These are phyloP conservation scores for Echiichthys vipera DNA, from an alignment of 2,797 vertebrate genomes.

Conservation along the genomic window DNA sequence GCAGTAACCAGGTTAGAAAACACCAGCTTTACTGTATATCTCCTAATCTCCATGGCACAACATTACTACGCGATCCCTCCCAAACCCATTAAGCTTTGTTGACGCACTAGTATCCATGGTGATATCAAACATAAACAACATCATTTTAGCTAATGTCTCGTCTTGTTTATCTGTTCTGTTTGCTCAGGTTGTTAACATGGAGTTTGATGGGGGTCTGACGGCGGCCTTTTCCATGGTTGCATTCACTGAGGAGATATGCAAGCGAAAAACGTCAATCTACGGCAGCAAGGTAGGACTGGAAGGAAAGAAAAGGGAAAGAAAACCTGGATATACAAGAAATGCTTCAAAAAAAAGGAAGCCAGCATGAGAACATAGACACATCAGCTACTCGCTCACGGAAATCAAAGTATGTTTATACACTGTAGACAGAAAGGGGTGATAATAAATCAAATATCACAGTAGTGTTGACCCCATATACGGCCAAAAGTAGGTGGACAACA, in stretches of 20 bases:
- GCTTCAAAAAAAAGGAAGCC: not conserved
- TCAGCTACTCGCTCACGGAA: not conserved
- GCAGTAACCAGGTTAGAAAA: conserved; percentile 86
- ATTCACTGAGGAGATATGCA: conserved; percentile 84
- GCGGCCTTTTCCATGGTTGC: conserved; percentile 90
- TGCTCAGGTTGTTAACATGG: conserved; percentile 89
- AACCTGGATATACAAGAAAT: not conserved
- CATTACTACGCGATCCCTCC: not conserved
- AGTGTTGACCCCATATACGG: not conserved
- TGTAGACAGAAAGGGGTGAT: not conserved
- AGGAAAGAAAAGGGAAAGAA: not conserved
- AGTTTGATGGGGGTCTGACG: conserved; percentile 90
- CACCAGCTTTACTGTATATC: not conserved
- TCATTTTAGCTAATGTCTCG: not conserved
- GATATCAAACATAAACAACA: not conserved
- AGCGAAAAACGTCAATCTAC: conserved; percentile 83
- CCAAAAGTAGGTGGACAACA: not conserved
- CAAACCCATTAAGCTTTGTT: not conserved
- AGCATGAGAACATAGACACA: not conserved
- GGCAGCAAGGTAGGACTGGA: conserved; percentile 85
- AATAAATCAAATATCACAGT: not conserved
- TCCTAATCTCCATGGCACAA: not conserved
- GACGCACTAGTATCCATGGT: not conserved
- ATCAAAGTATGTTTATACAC: not conserved
- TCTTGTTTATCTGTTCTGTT: not conserved